These are phyloP conservation scores for Semotilus atromaculatus DNA, from an alignment of 2,797 vertebrate genomes.

Conservation along the genomic window DNA sequence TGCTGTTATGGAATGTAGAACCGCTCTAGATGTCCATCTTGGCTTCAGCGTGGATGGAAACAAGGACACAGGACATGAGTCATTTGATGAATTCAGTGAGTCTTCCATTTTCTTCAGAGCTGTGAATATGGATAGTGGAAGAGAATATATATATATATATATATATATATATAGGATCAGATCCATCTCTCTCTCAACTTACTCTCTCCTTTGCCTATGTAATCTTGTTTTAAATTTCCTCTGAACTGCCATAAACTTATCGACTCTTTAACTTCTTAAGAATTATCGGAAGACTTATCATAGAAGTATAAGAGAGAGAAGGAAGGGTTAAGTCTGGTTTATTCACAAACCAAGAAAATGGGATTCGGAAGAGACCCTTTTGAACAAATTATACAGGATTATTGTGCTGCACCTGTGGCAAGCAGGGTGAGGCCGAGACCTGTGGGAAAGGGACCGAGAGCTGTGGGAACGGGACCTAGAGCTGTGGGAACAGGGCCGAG, in stretches of 20 bases:
- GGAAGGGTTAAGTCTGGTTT: not conserved
- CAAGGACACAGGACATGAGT: not conserved
- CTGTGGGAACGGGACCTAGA: not conserved
- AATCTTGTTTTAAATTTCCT: not conserved
- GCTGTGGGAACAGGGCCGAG: too few relatives aligned
- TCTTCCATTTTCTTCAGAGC: not conserved
- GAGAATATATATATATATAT: too few relatives aligned
- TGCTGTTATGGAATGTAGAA: not conserved
- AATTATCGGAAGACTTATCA: not conserved
- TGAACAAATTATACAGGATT: not conserved
- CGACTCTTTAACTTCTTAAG: not conserved
- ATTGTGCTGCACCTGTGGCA: not conserved
- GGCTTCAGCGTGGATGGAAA: not conserved
- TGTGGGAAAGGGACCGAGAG: not conserved
- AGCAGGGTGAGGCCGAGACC: too few relatives aligned
- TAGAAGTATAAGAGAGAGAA: not conserved
- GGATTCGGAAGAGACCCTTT: not conserved
- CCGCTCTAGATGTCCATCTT: not conserved
- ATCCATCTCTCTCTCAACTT: too few relatives aligned
- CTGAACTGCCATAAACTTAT: not conserved
- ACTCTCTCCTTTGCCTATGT: not conserved
- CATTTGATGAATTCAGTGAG: not conserved
- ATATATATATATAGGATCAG: not conserved
- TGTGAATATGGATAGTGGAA: not conserved
- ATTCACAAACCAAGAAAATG: not conserved